Evolutionary conservation across 2,888 invertebrate genomes (phyloP).

Genomic region (Dynastes tityus): DNA sequence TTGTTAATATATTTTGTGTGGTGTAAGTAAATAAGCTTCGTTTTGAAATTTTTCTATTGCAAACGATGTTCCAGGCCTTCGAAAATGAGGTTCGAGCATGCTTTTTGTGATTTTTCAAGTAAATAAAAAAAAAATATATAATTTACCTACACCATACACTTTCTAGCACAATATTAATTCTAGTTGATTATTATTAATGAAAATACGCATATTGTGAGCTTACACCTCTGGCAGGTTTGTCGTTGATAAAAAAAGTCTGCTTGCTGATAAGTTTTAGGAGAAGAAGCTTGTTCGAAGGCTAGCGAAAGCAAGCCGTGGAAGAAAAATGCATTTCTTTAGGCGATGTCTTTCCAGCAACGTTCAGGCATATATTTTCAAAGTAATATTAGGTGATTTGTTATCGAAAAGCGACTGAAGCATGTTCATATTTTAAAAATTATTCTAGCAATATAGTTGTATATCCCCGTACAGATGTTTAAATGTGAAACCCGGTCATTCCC

Average conservation of each 20-base stretch:
- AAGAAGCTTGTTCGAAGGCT: not conserved
- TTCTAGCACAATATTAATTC: slow-evolving; percentile 41
- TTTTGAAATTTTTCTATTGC: no score
- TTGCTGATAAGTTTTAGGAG: slow-evolving; percentile 26
- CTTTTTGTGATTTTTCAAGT: not conserved
- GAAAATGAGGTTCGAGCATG: not conserved
- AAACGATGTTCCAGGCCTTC: not conserved
- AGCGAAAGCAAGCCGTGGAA: not conserved
- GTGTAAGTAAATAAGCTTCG: slow-evolving; percentile 15
- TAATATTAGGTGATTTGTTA: slow-evolving; percentile 4
- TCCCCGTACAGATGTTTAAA: not conserved
- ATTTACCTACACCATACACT: slow-evolving; percentile 10
- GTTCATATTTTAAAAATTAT: slow-evolving; percentile 5
- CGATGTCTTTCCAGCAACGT: not conserved
- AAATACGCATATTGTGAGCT: slow-evolving; percentile 26
- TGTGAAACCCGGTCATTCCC: not conserved
- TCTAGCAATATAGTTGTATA: not conserved
- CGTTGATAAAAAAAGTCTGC: slow-evolving; percentile 17
- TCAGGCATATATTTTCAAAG: slow-evolving; percentile 26
- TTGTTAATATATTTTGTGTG: slow-evolving; percentile 8
- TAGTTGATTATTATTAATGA: slow-evolving; percentile 33
- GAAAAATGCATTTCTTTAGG: not conserved
- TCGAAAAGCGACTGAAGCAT: slow-evolving; percentile 10
- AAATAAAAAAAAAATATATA: not conserved
- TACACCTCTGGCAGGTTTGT: slow-evolving; percentile 26